A percentile compares a stretch with the other conserved stretches of the same genome.
These are phyloP conservation scores for Willisornis vidua DNA, from an alignment of 2,113 vertebrate genomes.

Conservation along the genomic window DNA sequence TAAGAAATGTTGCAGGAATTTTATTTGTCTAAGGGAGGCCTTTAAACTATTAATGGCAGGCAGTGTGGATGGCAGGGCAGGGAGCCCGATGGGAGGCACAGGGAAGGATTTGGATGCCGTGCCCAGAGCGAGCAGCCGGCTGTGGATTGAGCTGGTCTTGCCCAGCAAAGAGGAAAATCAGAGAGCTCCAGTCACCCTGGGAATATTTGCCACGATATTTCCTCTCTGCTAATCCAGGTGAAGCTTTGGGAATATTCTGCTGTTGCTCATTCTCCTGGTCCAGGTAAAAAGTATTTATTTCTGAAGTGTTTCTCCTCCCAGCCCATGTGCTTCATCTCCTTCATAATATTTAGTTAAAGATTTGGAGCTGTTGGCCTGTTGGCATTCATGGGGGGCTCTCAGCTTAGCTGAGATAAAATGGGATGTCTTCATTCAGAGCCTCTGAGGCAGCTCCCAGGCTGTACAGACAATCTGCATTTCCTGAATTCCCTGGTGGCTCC, in stretches of 20 bases:
- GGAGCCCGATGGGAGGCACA: not conserved
- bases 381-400: not conserved
- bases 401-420: not conserved
- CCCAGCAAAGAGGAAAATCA: not conserved
- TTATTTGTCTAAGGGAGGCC: constrained; percentile 17
- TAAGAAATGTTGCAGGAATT: constrained; percentile 28
- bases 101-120: not conserved
- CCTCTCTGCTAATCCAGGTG: not conserved
- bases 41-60: constrained; percentile 41
- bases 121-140: not conserved
- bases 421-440: not conserved
- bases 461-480: not conserved
- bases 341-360: not conserved
- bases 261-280: not conserved
- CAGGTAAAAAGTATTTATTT: not conserved
- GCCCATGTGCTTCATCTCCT: rapidly evolving
- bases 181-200: not conserved
- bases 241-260: not conserved
- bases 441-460: not conserved
- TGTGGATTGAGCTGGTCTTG: not conserved
- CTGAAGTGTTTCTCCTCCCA: not conserved
- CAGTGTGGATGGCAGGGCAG: not conserved
- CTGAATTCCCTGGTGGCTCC: not conserved
- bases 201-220: not conserved
- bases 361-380: not conserved